phyloP scores from a whole-genome alignment of 2,797 vertebrate genomes.

The Miichthys miiuy region DNA sequence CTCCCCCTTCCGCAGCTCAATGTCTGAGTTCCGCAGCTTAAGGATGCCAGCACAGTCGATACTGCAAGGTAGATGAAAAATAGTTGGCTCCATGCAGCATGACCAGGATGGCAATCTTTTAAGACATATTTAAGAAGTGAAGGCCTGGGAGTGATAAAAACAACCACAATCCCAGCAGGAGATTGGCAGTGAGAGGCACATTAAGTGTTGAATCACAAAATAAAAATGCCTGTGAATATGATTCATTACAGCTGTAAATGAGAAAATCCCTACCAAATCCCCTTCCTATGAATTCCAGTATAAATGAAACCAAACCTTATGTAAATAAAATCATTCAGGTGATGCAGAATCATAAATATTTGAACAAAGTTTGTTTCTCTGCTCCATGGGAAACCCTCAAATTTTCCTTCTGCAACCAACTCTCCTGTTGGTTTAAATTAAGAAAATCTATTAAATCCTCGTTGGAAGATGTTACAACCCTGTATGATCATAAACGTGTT shows the following conservation, averaged over 20 bases:
- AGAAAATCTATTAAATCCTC: conserved; percentile 62
- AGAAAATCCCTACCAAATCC: conserved; percentile 59
- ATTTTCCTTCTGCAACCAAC: conserved; percentile 54
- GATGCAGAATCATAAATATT: conserved; percentile 55
- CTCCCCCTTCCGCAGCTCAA: conserved; percentile 98
- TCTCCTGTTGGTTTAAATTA: conserved; percentile 68
- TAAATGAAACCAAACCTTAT: conserved; percentile 65
- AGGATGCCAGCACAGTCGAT: conserved; percentile 99
- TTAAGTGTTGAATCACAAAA: conserved; percentile 59
- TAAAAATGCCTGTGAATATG: conserved; percentile 64
- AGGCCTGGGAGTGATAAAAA: conserved; percentile 66
- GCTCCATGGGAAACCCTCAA: conserved; percentile 59
- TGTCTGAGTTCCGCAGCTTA: conserved; percentile 98
- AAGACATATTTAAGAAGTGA: conserved; percentile 57
- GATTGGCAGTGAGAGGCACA: conserved; percentile 43
- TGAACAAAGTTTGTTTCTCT: conserved; percentile 45
- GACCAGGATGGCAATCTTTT: conserved; percentile 43
- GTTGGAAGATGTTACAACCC: conserved; percentile 59
- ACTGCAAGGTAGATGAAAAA: conserved; percentile 81
- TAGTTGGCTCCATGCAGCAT: conserved; percentile 50
- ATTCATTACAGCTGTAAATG: conserved; percentile 65
- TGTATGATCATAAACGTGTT: conserved; percentile 50
- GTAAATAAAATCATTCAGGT: conserved; percentile 54
- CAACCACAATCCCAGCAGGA: conserved; percentile 62
- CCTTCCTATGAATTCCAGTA: conserved; percentile 46